Evolutionary conservation across 92 coral and sea anemone genomes (phyloP).

Genomic region (Muricea muricata): DNA sequence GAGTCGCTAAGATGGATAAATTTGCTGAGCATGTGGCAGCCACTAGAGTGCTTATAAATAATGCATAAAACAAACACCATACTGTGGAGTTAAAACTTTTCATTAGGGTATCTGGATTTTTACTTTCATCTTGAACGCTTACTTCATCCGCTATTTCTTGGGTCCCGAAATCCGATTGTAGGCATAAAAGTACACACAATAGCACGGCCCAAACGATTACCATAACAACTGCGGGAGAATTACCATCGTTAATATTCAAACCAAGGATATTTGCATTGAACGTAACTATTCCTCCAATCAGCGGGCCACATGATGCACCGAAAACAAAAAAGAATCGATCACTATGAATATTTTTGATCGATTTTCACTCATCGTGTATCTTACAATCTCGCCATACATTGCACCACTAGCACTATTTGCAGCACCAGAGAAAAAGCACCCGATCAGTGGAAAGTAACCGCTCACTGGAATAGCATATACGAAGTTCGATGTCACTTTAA

Average conservation of each 20-base stretch:
- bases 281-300: not conserved
- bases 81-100: not conserved
- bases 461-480: too few relatives aligned
- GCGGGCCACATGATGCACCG: not conserved
- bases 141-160: not conserved
- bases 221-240: not conserved
- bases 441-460: too few relatives aligned
- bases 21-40: not conserved
- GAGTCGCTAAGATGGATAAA: not conserved
- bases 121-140: not conserved
- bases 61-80: not conserved
- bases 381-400: too few relatives aligned
- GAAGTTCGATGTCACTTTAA: too few relatives aligned
- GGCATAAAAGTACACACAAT: not conserved
- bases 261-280: too few relatives aligned
- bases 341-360: too few relatives aligned
- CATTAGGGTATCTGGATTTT: not conserved
- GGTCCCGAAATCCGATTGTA: conserved; percentile 1
- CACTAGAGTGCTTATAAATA: not conserved
- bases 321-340: not conserved
- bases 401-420: not conserved
- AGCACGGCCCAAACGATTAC: not conserved
- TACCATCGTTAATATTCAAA: too few relatives aligned
- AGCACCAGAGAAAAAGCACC: too few relatives aligned
- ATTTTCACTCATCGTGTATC: too few relatives aligned